A percentile compares a stretch with the other conserved stretches of the same genome.
These are phyloP conservation scores for Pseudeuparius sepicola DNA, from an alignment of 2,888 invertebrate species.

Conservation along the genomic window DNA sequence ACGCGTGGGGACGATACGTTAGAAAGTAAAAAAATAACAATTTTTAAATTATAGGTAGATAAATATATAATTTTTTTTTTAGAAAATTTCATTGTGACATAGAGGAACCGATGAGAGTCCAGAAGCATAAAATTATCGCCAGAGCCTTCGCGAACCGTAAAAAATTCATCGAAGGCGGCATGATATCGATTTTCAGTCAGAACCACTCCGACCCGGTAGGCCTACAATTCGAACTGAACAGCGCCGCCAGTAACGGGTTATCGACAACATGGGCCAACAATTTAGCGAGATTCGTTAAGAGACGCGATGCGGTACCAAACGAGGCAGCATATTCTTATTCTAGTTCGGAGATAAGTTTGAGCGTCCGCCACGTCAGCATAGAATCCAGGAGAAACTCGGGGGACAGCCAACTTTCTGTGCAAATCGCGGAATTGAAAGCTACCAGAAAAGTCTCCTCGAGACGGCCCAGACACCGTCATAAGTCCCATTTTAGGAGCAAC, in stretches of 20 bases:
- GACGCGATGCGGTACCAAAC: conserved; percentile 72
- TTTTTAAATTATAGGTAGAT: no score
- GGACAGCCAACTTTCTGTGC: conserved; percentile 78
- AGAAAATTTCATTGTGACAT: conserved; percentile 63
- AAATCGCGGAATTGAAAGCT: conserved; percentile 75
- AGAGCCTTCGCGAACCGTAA: conserved; percentile 83
- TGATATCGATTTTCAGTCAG: conserved; percentile 78
- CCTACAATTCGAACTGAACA: conserved; percentile 60
- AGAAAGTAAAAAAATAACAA: conserved; percentile 52
- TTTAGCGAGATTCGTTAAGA: conserved; percentile 67
- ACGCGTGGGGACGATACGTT: conserved; percentile 78
- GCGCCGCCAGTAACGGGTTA: conserved; percentile 67
- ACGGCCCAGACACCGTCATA: conserved; percentile 36
- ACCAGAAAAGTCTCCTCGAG: conserved; percentile 45
- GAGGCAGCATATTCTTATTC: conserved; percentile 44
- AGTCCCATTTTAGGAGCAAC: conserved; percentile 28
- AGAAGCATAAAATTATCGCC: conserved; percentile 85
- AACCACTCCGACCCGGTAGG: conserved; percentile 89
- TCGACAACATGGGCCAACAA: conserved; percentile 90
- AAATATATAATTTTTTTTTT: no score
- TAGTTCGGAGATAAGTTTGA: conserved; percentile 59
- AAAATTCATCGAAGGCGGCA: conserved; percentile 72
- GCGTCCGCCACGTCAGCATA: conserved; percentile 71
- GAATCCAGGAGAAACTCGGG: conserved; percentile 80
- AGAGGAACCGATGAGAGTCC: conserved; percentile 58